A percentile compares a stretch with the other conserved stretches of the same genome.
These are phyloP conservation scores for Psammodynastes pulverulentus DNA, from an alignment of 2,113 vertebrate species.

Conservation along the genomic window DNA sequence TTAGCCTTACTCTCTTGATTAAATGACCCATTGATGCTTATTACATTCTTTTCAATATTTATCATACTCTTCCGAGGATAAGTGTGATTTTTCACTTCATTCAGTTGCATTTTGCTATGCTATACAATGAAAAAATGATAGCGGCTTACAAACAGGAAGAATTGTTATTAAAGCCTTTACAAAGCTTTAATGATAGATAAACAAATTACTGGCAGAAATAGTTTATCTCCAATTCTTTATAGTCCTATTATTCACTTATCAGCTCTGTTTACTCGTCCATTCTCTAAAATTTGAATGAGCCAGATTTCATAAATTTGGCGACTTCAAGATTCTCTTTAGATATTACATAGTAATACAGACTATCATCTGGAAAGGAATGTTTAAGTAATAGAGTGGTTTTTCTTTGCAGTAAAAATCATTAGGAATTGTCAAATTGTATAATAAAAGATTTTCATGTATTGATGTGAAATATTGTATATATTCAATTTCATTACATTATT, in stretches of 20 bases:
- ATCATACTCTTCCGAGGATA: no score
- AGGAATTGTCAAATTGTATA: not conserved
- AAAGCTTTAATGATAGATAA: no score
- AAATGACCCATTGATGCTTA: no score
- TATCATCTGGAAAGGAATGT: not conserved
- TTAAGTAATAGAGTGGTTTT: not conserved
- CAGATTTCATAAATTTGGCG: not conserved
- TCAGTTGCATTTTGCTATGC: no score
- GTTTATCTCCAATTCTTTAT: not conserved
- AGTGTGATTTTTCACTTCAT: no score
- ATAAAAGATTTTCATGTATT: not conserved
- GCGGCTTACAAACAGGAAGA: no score
- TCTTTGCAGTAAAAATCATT: not conserved
- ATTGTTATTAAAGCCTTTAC: no score
- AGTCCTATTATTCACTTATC: not conserved
- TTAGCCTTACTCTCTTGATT: no score
- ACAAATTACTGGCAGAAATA: not conserved
- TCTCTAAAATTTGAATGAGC: not conserved
- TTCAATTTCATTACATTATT: not conserved
- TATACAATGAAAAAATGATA: no score
- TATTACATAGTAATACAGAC: no score
- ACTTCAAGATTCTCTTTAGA: not conserved
- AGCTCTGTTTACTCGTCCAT: not conserved
- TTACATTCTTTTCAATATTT: no score
- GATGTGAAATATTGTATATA: no score